Evolutionary conservation across 2,113 vertebrate genomes (phyloP).

Genomic region (Tichodroma muraria): DNA sequence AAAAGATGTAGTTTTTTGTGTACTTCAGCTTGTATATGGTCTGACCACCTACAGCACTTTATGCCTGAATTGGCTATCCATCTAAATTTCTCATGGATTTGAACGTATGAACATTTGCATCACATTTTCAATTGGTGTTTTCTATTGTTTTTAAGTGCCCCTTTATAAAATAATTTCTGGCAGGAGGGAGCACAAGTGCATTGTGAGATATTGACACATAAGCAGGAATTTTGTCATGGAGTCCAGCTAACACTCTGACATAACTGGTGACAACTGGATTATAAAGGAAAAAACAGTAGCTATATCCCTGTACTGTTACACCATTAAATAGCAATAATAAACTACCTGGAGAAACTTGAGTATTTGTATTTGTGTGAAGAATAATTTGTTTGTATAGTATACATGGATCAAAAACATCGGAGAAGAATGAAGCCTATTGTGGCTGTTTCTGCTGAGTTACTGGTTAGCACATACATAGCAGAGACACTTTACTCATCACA

Average conservation of each 20-base stretch:
- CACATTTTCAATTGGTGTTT: background rate
- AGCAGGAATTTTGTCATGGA: background rate
- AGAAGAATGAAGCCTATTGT: background rate
- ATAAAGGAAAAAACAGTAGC: background rate
- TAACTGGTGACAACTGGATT: background rate
- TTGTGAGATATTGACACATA: background rate
- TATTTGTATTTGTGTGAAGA: background rate
- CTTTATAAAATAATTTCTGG: background rate
- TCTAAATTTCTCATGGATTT: background rate
- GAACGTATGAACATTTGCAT: background rate
- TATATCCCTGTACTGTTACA: background rate
- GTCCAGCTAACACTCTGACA: background rate
- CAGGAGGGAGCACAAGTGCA: background rate
- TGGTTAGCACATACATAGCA: background rate
- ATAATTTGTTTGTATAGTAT: background rate
- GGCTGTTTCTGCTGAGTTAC: background rate
- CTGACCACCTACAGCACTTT: background rate
- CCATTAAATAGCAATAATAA: background rate
- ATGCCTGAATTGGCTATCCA: background rate
- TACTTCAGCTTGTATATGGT: background rate
- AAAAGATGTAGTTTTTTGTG: background rate
- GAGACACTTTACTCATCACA: background rate
- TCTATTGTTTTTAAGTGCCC: background rate
- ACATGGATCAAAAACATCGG: background rate
- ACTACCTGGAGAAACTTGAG: background rate